phyloP scores from a whole-genome alignment of 2,888 invertebrate species.

The Eudemis profundana region DNA sequence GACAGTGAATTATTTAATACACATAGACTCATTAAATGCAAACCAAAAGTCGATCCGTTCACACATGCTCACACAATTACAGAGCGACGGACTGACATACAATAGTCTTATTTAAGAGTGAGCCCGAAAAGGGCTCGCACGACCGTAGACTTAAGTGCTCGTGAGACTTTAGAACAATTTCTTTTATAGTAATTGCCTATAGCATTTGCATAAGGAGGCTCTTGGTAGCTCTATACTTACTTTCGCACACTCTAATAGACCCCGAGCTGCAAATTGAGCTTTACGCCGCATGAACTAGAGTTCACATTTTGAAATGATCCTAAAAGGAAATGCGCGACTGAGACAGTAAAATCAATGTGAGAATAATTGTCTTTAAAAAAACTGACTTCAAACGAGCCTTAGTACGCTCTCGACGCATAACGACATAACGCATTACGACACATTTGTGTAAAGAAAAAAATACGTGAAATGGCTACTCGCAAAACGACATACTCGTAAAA shows the following conservation, averaged over 20 bases:
- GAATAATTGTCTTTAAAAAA: no score
- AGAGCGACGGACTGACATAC: conserved; percentile 59
- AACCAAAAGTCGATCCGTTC: conserved; percentile 42
- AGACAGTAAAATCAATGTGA: background rate
- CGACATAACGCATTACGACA: no score
- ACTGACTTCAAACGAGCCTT: no score
- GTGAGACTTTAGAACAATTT: conserved; percentile 63
- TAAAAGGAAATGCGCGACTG: no score
- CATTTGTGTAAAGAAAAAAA: no score
- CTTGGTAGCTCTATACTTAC: conserved; percentile 41
- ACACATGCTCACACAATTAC: conserved; percentile 51
- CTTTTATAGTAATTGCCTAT: conserved; percentile 76
- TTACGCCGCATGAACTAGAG: background rate
- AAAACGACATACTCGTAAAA: no score
- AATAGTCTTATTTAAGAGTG: conserved; percentile 63
- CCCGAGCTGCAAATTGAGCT: background rate
- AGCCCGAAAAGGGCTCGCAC: conserved; percentile 74
- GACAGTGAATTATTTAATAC: conserved; percentile 33
- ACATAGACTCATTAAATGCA: conserved; percentile 42
- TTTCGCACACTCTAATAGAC: conserved; percentile 2
- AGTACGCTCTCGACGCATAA: no score
- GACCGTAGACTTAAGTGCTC: conserved; percentile 53
- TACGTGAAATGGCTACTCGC: no score
- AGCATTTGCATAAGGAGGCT: conserved; percentile 72
- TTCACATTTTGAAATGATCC: background rate